Evolutionary conservation across 2,888 invertebrate species (phyloP), one percentile per base, ranked within the genome.

Genomic region (Cyclophora punctaria): DNA sequence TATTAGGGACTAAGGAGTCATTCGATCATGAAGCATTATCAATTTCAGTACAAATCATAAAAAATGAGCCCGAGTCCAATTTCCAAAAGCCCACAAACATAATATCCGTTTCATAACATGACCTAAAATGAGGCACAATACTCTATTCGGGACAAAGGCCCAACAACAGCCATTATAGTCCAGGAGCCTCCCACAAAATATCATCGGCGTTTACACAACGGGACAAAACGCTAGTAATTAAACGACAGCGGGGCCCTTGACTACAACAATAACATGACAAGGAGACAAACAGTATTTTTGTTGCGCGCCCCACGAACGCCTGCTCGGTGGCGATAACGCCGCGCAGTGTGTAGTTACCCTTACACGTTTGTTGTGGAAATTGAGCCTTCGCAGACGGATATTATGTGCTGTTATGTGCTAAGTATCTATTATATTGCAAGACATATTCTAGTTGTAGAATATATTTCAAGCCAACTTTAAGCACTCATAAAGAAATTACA

Each of bases 201-300:
- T 60, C 60, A 58, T 37, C 37, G 37, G 37, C 63, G 65, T 59
- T 60, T 53, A 53, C 63, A 59, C 64, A 62, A 57, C 58, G 58
- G 4, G 37, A 76, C 78, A 82, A 80, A 79, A 79, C 76, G 66
- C 60, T 75, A 76, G 80, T 83, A 83, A 83, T 83, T 83, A 83
- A 83, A 82, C 80, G 78, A 75, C 70, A 75, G 73, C 72, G 64
- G 73, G 69, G 69, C 73, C 75, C 78, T 77, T 73, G 60, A 64
- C 63, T 60, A 63, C 60, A 64, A 68, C 66, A 73, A 69, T 71
- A 67, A 47, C 50, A 54, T 50, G 75, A 80, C 83, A 80, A 37
- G 4, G 37, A 37, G 37, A 37, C 37, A 37, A 37, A 80, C 73
- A 72, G 78, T 83, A 82, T 84, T 84, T 84, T 84, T 82, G 83